phyloP scores from a whole-genome alignment of 2,797 vertebrate species.

The Margarornis squamiger region DNA sequence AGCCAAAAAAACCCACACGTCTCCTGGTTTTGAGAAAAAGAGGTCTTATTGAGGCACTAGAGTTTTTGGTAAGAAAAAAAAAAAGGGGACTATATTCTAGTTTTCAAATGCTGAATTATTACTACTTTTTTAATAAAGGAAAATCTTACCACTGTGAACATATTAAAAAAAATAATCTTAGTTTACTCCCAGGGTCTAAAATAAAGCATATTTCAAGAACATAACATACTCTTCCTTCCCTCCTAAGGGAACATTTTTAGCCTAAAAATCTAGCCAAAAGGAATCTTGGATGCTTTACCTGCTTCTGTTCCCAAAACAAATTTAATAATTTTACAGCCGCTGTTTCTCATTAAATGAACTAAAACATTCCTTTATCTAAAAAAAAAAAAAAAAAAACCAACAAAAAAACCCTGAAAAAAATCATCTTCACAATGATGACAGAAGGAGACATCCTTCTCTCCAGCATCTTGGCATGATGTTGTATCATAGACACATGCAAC shows the following conservation, averaged over 20 bases:
- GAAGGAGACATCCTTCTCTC: neutral
- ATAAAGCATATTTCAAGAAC: neutral
- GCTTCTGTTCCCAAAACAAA: constrained; percentile 11
- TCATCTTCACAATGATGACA: neutral
- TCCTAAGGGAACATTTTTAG: neutral
- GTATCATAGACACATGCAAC: fast-evolving
- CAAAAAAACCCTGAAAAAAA: neutral
- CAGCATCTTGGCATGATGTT: neutral
- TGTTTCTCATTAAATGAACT: neutral
- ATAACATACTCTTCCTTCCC: neutral
- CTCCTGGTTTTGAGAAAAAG: neutral
- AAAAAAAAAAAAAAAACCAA: neutral
- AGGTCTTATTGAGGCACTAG: neutral
- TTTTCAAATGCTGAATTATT: neutral
- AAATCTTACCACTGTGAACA: neutral
- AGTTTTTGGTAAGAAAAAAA: neutral
- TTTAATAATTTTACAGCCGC: neutral
- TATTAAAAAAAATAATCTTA: neutral
- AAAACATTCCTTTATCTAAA: neutral
- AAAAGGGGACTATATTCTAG: neutral
- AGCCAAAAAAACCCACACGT: neutral
- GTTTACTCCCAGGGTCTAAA: neutral
- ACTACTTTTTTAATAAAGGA: neutral
- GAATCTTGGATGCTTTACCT: constrained; percentile 24
- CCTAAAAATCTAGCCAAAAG: neutral